Conservation (phyloP, 2,888 invertebrate genomes). For the Catocala nupta region DNA sequence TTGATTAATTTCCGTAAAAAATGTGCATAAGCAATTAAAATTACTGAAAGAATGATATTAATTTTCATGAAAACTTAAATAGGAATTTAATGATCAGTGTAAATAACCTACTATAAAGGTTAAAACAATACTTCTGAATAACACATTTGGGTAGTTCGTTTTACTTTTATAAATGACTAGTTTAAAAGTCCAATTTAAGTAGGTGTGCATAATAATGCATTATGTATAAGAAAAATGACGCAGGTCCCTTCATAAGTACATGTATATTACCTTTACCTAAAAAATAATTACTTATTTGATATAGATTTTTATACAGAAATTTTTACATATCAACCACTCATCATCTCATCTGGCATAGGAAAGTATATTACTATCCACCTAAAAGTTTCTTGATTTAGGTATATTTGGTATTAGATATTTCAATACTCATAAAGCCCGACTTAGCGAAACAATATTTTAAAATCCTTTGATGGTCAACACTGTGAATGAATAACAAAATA, state of each 20-base stretch:
- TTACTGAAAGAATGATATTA: conserved; percentile 4
- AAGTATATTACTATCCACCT: no score
- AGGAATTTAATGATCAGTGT: conserved; percentile 39
- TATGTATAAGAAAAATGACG: not conserved
- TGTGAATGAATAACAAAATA: no score
- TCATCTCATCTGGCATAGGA: no score
- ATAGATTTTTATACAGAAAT: no score
- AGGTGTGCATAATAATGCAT: not conserved
- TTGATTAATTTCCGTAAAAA: not conserved
- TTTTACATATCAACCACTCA: no score
- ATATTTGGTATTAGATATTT: no score
- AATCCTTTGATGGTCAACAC: no score
- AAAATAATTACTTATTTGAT: no score
- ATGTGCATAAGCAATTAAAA: conserved; percentile 8
- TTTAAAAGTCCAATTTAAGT: conserved; percentile 16
- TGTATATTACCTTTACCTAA: no score
- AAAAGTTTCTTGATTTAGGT: no score
- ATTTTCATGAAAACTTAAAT: conserved; percentile 32
- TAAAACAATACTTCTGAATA: conserved; percentile 52
- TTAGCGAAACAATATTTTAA: no score
- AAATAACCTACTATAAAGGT: conserved; percentile 57
- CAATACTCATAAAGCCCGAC: no score
- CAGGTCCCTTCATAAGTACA: not conserved
- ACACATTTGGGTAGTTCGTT: conserved; percentile 64
- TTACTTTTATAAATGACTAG: conserved; percentile 63